These are phyloP conservation scores for Aegotheles bennettii DNA, from an alignment of 2,113 vertebrate genomes.

Conservation along the genomic window DNA sequence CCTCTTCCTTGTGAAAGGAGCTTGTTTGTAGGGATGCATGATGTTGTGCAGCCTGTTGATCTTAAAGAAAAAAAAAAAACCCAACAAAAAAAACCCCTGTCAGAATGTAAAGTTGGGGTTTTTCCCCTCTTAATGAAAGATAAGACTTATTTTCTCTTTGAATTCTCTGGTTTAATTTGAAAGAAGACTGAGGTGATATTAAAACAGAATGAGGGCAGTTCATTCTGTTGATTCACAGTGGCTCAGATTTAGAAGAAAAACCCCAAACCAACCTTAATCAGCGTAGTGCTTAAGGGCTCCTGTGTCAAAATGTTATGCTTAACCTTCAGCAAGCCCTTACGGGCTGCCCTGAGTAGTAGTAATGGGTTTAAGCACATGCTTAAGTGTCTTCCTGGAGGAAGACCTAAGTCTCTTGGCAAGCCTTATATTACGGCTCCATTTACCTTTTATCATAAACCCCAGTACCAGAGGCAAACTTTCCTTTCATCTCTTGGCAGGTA, in stretches of 20 bases:
- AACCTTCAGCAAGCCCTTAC: neutral
- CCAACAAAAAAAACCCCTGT: rapidly evolving
- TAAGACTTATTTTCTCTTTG: neutral
- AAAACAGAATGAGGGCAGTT: neutral
- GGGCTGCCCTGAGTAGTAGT: slow-evolving; percentile 29
- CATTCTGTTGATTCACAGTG: neutral
- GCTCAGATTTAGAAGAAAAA: neutral
- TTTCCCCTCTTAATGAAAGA: neutral
- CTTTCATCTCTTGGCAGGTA: neutral
- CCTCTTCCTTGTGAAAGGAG: neutral
- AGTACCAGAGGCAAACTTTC: neutral
- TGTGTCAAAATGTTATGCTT: neutral
- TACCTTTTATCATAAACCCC: neutral
- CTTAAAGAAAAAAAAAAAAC: neutral
- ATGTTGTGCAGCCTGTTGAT: neutral
- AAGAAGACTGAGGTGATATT: neutral
- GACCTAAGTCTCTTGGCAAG: neutral
- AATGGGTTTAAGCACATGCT: neutral
- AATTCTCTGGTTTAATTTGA: neutral
- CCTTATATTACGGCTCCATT: neutral
- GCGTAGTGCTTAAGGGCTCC: neutral
- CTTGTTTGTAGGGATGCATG: neutral
- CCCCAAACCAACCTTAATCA: neutral
- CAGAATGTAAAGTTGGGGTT: neutral
- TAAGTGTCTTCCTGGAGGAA: slow-evolving; percentile 26